Evolutionary conservation across 2,888 invertebrate genomes (phyloP).

Genomic region (Chymomyza caudatula): DNA sequence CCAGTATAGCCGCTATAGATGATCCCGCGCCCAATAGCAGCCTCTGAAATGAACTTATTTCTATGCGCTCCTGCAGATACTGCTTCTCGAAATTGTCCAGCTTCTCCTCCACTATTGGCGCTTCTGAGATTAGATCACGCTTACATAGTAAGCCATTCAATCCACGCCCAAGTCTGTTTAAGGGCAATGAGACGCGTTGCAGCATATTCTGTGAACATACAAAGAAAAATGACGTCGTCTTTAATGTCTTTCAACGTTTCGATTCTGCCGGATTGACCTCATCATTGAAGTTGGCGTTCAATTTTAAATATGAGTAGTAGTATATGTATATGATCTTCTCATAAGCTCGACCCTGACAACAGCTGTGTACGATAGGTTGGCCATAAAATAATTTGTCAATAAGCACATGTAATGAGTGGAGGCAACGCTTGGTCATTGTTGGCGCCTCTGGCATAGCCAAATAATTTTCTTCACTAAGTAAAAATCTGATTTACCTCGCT

Average conservation of each 20-base stretch:
- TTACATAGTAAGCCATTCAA: background rate
- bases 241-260: background rate
- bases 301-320: slow-evolving; percentile 31
- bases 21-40: slow-evolving; percentile 89
- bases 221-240: slow-evolving; percentile 12
- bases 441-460: background rate
- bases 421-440: background rate
- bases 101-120: slow-evolving; percentile 34
- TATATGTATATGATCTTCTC: slow-evolving; percentile 31
- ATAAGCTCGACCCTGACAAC: slow-evolving; percentile 48
- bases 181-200: slow-evolving; percentile 38
- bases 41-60: slow-evolving; percentile 86
- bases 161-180: slow-evolving; percentile 10
- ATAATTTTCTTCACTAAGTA: background rate
- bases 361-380: background rate
- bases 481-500: background rate
- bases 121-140: slow-evolving; percentile 24
- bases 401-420: background rate
- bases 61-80: slow-evolving; percentile 82
- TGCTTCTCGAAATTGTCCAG: slow-evolving; percentile 81
- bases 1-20: slow-evolving; percentile 87
- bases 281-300: slow-evolving; percentile 25
- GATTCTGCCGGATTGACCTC: slow-evolving; percentile 45
- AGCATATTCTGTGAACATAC: slow-evolving; percentile 45
- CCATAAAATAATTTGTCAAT: background rate